phyloP scores from a whole-genome alignment of 1,140 invertebrate species.

The Ooceraea biroi region DNA sequence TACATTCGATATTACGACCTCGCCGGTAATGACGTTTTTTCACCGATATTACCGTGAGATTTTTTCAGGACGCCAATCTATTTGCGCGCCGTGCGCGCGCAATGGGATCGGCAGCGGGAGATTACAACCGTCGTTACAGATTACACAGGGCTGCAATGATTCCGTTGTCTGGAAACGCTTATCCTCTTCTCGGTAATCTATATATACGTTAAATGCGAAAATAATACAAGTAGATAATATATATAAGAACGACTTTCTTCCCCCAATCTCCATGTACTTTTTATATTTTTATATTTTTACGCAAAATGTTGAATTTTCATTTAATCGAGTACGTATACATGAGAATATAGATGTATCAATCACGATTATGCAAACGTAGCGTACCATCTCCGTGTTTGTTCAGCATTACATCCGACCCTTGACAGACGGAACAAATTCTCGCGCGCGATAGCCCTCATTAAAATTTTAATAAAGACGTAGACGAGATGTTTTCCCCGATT shows the following conservation, averaged over 20 bases:
- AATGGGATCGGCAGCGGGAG: constrained; percentile 44
- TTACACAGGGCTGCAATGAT: constrained; percentile 45
- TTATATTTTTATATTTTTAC: constrained; percentile 2
- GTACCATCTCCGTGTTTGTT: constrained; percentile 17
- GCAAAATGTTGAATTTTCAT: not conserved
- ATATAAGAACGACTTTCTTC: not conserved
- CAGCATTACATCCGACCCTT: constrained; percentile 12
- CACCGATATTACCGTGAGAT: constrained; percentile 50
- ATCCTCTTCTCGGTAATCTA: constrained; percentile 24
- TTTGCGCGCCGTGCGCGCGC: constrained; percentile 38
- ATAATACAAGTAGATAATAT: not conserved
- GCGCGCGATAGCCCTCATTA: constrained; percentile 10
- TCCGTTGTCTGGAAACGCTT: constrained; percentile 47
- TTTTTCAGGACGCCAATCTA: constrained; percentile 47
- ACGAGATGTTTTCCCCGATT: constrained; percentile 32
- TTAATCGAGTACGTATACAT: not conserved
- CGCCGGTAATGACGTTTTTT: constrained; percentile 65
- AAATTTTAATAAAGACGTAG: constrained; percentile 41
- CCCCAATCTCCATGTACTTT: not conserved
- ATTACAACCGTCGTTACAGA: constrained; percentile 60
- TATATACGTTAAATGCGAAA: constrained; percentile 43
- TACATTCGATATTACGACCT: constrained; percentile 63
- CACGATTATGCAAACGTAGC: constrained; percentile 27
- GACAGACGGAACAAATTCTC: constrained; percentile 28
- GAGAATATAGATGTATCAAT: too few species aligned